These are phyloP conservation scores for Actinemys pallida DNA, from an alignment of 2,113 vertebrate species.

Conservation along the genomic window DNA sequence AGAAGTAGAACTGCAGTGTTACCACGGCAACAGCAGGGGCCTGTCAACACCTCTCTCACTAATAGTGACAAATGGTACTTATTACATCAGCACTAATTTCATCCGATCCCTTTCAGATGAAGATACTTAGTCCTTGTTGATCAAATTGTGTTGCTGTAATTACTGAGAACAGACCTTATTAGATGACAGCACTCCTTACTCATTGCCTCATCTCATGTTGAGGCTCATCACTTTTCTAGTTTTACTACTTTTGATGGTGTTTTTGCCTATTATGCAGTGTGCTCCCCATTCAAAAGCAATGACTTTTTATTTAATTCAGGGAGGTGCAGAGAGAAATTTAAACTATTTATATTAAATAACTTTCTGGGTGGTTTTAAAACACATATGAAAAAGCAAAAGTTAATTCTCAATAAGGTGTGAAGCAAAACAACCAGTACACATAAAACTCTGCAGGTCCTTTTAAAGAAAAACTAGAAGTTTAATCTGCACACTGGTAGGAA, in stretches of 20 bases:
- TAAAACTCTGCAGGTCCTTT: neutral
- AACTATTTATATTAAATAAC: neutral
- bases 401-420: neutral
- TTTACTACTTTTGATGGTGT: neutral
- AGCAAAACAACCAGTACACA: neutral
- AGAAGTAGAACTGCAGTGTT: slow-evolving; percentile 66
- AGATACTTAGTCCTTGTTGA: slow-evolving; percentile 93
- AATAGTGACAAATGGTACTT: slow-evolving; percentile 96
- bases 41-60: slow-evolving; percentile 91
- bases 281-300: accelerated
- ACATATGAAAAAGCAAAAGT: accelerated
- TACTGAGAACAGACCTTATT: slow-evolving; percentile 94
- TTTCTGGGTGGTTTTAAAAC: neutral
- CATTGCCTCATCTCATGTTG: slow-evolving; percentile 77
- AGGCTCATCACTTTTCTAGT: slow-evolving; percentile 73
- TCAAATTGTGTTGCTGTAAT: slow-evolving; percentile 94
- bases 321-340: neutral
- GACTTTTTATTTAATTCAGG: neutral
- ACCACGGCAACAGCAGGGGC: slow-evolving; percentile 83
- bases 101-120: slow-evolving; percentile 90
- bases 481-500: neutral
- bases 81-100: slow-evolving; percentile 96
- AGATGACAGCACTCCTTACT: slow-evolving; percentile 84
- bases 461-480: neutral
- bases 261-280: neutral